These are phyloP conservation scores for Danionella cerebrum DNA, from an alignment of 2,113 vertebrate species.

Conservation along the genomic window DNA sequence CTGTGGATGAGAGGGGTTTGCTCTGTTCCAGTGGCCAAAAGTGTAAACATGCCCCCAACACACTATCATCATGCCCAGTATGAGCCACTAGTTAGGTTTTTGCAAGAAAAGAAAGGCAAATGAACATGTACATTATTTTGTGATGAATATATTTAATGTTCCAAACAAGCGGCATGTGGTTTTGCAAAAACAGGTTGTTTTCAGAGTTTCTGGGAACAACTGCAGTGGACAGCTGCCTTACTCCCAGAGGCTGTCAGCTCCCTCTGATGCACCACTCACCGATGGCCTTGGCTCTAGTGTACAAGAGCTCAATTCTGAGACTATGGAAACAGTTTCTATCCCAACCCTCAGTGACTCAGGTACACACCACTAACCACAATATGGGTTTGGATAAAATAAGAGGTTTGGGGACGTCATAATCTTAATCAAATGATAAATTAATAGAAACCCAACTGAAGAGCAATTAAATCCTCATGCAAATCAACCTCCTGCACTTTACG, in stretches of 20 bases:
- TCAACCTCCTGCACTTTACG: not conserved
- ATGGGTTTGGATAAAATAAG: not conserved
- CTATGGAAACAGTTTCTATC: slow-evolving; percentile 38
- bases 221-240: slow-evolving; percentile 46
- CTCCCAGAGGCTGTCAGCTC: slow-evolving; percentile 46
- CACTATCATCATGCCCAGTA: no score
- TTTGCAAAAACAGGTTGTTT: not conserved
- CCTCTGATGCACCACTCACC: not conserved
- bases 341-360: slow-evolving; percentile 20
- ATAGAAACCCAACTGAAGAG: not conserved
- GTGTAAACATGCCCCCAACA: no score
- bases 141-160: not conserved
- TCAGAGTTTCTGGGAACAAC: slow-evolving; percentile 17
- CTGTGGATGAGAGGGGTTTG: no score
- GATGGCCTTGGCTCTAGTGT: slow-evolving; percentile 59
- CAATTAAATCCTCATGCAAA: not conserved
- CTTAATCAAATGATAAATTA: no score
- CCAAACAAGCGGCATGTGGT: not conserved
- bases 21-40: no score
- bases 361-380: not conserved
- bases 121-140: not conserved
- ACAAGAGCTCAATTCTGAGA: slow-evolving; percentile 17
- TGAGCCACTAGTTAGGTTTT: no score
- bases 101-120: not conserved
- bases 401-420: no score